phyloP scores from a whole-genome alignment of 2,113 vertebrate species.

The Protomyctophum bolini region DNA sequence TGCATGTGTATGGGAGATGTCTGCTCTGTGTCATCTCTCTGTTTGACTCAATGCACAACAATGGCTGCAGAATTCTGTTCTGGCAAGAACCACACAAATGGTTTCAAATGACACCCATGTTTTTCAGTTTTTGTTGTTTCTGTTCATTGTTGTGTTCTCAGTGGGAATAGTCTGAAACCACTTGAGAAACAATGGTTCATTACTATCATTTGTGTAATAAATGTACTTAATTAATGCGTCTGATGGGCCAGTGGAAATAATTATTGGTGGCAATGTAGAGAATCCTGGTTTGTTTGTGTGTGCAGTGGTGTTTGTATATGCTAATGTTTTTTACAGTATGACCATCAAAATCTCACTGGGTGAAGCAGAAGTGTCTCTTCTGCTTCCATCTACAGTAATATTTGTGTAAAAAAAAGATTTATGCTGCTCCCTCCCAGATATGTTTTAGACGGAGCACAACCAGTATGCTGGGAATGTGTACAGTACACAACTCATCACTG shows the following conservation, averaged over 20 bases:
- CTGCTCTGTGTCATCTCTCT: conserved; percentile 27
- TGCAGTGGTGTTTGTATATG: no score
- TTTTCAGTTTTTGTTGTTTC: not conserved
- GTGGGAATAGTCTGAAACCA: not conserved
- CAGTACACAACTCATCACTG: conserved; percentile 10
- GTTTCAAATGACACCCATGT: not conserved
- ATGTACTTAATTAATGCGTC: not conserved
- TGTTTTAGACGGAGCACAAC: not conserved
- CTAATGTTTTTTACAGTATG: no score
- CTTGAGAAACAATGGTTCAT: conserved; percentile 11
- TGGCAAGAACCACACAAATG: not conserved
- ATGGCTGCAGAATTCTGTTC: not conserved
- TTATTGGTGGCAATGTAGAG: not conserved
- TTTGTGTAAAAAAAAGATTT: conserved; percentile 18
- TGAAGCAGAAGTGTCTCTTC: not conserved
- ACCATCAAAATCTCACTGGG: no score
- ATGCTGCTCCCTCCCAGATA: not conserved
- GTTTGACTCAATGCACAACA: conserved; percentile 1
- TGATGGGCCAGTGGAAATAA: not conserved
- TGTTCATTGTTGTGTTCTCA: not conserved
- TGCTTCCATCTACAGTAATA: conserved; percentile 24
- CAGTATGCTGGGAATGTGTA: conserved; percentile 18
- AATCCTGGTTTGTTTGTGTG: not conserved
- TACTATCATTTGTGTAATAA: conserved; percentile 8
- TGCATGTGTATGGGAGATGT: not conserved